Evolutionary conservation across 92 coral and sea anemone genomes (phyloP).

Genomic region (Plumapathes pennacea): DNA sequence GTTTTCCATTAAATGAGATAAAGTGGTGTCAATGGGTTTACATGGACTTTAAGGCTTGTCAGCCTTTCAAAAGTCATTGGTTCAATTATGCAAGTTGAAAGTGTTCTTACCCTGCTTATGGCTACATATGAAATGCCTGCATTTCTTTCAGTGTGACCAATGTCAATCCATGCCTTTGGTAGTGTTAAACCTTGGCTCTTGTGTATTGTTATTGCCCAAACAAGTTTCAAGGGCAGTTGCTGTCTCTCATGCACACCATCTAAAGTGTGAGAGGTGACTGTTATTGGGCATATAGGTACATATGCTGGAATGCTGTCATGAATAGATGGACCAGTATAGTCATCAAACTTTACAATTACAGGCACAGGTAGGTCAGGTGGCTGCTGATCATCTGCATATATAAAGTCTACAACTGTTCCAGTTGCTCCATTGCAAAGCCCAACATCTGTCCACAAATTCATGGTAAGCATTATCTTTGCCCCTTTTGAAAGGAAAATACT

Average conservation of each 20-base stretch:
- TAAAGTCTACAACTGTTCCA: not conserved
- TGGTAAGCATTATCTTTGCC: conserved; percentile 11
- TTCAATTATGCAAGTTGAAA: conserved; percentile 34
- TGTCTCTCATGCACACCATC: conserved; percentile 29
- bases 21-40: no score
- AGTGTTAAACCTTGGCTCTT: conserved; percentile 43
- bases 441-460: conserved; percentile 27
- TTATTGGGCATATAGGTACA: conserved; percentile 33
- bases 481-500: conserved; percentile 29
- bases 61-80: conserved; percentile 59
- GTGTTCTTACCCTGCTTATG: conserved; percentile 33
- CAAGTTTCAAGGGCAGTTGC: conserved; percentile 20
- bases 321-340: conserved; percentile 22
- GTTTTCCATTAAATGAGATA: no score
- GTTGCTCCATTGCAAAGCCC: conserved; percentile 23
- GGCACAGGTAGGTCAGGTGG: conserved; percentile 9
- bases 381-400: conserved; percentile 5
- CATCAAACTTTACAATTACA: conserved; percentile 13
- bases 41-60: conserved; percentile 17
- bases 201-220: conserved; percentile 22
- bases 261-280: conserved; percentile 10
- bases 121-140: conserved; percentile 50
- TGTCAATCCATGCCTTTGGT: conserved; percentile 14
- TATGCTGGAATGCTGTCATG: not conserved
- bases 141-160: conserved; percentile 26